phyloP scores from a whole-genome alignment of 2,113 vertebrate genomes.

The Euleptes europaea region DNA sequence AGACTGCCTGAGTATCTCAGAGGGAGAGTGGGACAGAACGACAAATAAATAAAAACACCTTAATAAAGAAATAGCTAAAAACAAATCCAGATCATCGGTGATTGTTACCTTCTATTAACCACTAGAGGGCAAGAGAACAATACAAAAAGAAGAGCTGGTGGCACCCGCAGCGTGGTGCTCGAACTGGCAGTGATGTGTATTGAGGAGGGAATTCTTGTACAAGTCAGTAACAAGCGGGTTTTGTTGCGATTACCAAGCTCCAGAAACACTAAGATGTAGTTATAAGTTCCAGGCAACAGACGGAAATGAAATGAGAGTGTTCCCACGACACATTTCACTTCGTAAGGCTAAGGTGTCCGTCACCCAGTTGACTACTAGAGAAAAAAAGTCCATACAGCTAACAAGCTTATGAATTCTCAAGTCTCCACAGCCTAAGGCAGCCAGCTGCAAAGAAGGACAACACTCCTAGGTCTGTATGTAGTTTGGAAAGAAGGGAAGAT shows the following conservation, averaged over 20 bases:
- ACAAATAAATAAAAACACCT: neutral
- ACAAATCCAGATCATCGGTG: too few species aligned
- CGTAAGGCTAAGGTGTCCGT: too few species aligned
- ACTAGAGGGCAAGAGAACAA: conserved; percentile 2
- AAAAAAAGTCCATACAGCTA: neutral
- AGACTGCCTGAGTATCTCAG: neutral
- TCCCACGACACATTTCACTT: neutral
- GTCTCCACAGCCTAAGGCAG: neutral
- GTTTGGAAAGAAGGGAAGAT: neutral
- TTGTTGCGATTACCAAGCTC: neutral
- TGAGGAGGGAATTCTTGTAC: neutral
- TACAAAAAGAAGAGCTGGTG: neutral
- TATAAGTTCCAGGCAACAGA: too few species aligned
- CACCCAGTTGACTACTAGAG: neutral
- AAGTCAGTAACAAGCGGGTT: neutral
- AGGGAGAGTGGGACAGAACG: neutral
- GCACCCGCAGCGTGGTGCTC: neutral
- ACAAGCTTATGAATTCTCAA: neutral
- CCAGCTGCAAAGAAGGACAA: neutral
- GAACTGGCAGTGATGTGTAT: neutral
- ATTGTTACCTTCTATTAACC: neutral
- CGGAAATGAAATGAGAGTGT: too few species aligned
- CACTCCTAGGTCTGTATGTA: neutral
- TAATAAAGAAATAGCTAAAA: neutral
- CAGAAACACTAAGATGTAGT: neutral